A percentile compares a stretch with the other conserved stretches of the same genome.
Conservation (phyloP, 2,888 invertebrate genomes). For the Tanypteryx hageni region DNA sequence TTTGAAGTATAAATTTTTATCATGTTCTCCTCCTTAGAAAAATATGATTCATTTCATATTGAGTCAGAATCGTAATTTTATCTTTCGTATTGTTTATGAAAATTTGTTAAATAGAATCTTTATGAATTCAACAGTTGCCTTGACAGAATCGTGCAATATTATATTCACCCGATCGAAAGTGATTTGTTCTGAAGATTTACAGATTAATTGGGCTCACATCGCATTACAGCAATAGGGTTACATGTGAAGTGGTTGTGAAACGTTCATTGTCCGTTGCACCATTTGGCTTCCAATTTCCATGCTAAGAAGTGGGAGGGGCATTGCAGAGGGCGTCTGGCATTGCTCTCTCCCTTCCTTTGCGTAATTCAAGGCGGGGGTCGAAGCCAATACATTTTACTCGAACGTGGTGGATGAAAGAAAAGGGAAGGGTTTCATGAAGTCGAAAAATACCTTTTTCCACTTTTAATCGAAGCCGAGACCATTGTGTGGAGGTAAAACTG, state of each 20-base stretch:
- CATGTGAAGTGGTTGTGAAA: not conserved
- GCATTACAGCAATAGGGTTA: not conserved
- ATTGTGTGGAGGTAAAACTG: not conserved
- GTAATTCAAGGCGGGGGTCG: not conserved
- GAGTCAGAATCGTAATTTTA: too few species aligned
- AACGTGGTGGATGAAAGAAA: not conserved
- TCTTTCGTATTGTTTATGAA: too few species aligned
- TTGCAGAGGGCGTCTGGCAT: not conserved
- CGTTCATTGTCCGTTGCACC: not conserved
- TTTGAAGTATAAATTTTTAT: too few species aligned
- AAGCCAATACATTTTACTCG: not conserved
- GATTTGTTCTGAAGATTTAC: not conserved
- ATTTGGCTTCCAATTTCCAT: not conserved
- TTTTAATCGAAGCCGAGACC: not conserved
- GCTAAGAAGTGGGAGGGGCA: not conserved
- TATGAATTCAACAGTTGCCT: too few species aligned
- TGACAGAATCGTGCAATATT: too few species aligned
- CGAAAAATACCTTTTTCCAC: not conserved
- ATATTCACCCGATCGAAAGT: too few species aligned
- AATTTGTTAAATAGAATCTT: too few species aligned
- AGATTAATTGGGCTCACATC: not conserved
- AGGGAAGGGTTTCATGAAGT: not conserved
- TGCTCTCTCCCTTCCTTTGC: not conserved
- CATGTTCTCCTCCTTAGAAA: too few species aligned
- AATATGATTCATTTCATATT: too few species aligned